Base-by-base conservation (phyloP, 2,888 invertebrate genomes). In the Protonemura montana region DNA sequence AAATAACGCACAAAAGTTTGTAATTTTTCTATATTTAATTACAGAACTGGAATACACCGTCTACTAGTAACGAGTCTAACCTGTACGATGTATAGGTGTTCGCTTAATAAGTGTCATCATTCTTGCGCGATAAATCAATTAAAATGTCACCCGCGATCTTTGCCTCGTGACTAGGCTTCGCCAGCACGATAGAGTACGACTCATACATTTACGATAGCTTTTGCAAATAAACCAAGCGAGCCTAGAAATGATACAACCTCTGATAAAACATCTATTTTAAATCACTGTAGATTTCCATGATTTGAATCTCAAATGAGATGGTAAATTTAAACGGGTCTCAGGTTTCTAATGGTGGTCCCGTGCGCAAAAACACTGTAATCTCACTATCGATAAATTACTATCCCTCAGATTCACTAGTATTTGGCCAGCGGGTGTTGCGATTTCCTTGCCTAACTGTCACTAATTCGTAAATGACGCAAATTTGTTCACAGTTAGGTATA, bases 391-490 rank as follows among this genome's bases (percentile, higher is more conserved):
- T 59, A 59, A 59, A 59, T 59, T 59, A 59, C 59, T 13, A 21
- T 21, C 7, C 21, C 59, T 59, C 59, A 59, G 59, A 59, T 59
- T 59, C 1, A 59, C 35, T 59, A 2, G 59, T 59, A 59, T 59
- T 59, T 59, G 59, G 21, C 59, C 59, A 59, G 59, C 59, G 59
- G 59, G 59, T 59, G 1, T 59, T 59, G 59, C 13, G 59, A 59
- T 16, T 59, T 59, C 21, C 16, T 59, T 59, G 7, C 21, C 59
- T 13, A 59, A 59, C 59, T 59, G 59, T 59, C 59, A 59, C 59
- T 59, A 59, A 59, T 59, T 59, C 59, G 59, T 59, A 59, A 59
- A 59, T 59, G 59, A 59, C 59, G 59, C 59, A 59, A 59, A 59
- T 59, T 59, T 59, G 59, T 59, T 59, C 59, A 59, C 59, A 59